Conservation (phyloP, 2,797 vertebrate genomes). For the Hydrophis major region DNA sequence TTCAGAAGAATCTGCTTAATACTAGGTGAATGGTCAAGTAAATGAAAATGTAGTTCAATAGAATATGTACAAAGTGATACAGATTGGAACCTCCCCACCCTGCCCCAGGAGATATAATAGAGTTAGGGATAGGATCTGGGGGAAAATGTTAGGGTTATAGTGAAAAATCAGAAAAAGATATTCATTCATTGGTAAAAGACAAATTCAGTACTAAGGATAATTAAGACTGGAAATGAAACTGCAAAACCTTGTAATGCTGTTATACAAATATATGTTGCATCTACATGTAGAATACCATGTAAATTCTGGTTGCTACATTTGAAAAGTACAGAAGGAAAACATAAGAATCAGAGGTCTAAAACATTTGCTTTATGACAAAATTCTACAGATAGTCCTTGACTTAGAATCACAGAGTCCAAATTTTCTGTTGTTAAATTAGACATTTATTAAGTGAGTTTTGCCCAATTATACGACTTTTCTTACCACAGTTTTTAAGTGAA, state of each 20-base stretch:
- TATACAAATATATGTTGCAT: background rate
- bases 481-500: background rate
- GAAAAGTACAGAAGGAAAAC: background rate
- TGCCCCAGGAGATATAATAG: background rate
- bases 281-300: background rate
- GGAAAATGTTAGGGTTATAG: background rate
- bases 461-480: background rate
- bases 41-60: background rate
- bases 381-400: background rate
- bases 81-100: background rate
- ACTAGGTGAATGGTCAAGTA: background rate
- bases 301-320: background rate
- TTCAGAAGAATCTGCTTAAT: background rate
- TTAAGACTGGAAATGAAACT: background rate
- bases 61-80: background rate
- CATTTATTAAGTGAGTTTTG: background rate
- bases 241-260: background rate
- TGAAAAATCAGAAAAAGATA: background rate
- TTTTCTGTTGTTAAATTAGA: background rate
- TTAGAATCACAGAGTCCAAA: background rate
- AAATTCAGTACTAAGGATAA: background rate
- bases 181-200: background rate
- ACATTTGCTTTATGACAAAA: background rate
- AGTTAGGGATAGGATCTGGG: background rate
- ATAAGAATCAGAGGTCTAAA: background rate